Evolutionary conservation across 2,113 vertebrate genomes (phyloP).

Genomic region (Callorhinus ursinus): DNA sequence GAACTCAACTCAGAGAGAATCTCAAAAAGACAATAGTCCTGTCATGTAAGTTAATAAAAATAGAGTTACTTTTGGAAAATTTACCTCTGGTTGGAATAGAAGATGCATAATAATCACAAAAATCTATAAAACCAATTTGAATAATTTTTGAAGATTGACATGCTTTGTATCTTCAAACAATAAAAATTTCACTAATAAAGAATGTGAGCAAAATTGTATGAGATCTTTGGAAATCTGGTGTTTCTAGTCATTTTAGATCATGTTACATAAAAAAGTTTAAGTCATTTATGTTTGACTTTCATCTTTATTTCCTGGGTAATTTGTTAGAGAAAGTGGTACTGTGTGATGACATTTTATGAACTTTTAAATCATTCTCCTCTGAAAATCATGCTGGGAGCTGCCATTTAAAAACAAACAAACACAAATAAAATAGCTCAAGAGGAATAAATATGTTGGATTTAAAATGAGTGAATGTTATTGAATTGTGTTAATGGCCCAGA

Average conservation of each 20-base stretch:
- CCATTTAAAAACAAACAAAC: conserved; percentile 77
- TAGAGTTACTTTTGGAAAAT: not conserved
- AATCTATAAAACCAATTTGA: conserved; percentile 1
- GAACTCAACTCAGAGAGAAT: not conserved
- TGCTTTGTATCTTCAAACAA: not conserved
- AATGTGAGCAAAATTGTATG: not conserved
- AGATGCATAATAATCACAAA: not conserved
- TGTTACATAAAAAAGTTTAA: conserved; percentile 51
- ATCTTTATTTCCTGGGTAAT: conserved; percentile 65
- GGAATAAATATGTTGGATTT: conserved; percentile 60
- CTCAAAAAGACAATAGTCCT: not conserved
- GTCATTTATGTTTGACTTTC: conserved; percentile 59
- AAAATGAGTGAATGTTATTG: conserved; percentile 23
- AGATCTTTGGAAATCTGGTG: conserved; percentile 29
- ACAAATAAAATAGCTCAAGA: conserved; percentile 57
- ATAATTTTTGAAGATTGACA: not conserved
- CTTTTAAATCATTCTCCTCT: conserved; percentile 72
- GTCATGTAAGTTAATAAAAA: not conserved
- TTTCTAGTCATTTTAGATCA: conserved; percentile 53
- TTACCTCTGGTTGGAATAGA: not conserved
- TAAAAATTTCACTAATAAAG: conserved; percentile 5
- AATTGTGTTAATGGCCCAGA: conserved; percentile 1
- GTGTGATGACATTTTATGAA: conserved; percentile 78
- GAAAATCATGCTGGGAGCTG: conserved; percentile 72
- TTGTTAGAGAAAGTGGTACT: conserved; percentile 61